phyloP scores from a whole-genome alignment of 2,888 invertebrate species.

The Spicauda simplicius region DNA sequence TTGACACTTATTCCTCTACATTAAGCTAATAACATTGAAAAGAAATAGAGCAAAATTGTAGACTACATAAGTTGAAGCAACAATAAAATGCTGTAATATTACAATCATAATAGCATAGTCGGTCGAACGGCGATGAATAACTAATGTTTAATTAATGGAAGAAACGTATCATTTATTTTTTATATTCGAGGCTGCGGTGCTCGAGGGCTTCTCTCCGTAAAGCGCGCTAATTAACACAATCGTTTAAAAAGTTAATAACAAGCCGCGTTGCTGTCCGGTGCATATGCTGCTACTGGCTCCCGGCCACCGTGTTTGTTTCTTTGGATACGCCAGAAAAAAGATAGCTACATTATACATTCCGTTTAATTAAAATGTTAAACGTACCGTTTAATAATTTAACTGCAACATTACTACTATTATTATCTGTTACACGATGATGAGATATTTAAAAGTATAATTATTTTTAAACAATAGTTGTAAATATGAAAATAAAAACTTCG shows the following conservation, averaged over 20 bases:
- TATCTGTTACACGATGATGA: not conserved
- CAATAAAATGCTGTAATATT: conserved; percentile 3
- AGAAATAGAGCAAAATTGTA: too few species aligned
- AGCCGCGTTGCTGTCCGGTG: conserved; percentile 67
- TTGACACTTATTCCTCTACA: too few species aligned
- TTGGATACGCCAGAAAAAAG: conserved; percentile 32
- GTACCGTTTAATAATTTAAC: not conserved
- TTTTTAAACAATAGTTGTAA: conserved; percentile 17
- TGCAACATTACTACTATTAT: not conserved
- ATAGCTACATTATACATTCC: conserved; percentile 26
- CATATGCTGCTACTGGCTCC: conserved; percentile 61
- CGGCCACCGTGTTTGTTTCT: conserved; percentile 37
- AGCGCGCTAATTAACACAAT: conserved; percentile 80
- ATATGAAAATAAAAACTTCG: conserved; percentile 11
- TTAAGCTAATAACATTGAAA: too few species aligned
- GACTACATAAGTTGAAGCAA: not conserved
- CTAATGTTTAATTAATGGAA: conserved; percentile 65
- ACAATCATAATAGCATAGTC: not conserved
- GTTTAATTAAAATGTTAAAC: conserved; percentile 28
- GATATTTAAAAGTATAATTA: not conserved
- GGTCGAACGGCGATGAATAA: not conserved
- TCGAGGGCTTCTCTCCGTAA: conserved; percentile 63
- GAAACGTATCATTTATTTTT: conserved; percentile 69
- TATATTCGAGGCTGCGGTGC: conserved; percentile 59
- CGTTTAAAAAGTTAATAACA: conserved; percentile 81